phyloP scores from a whole-genome alignment of 2,113 vertebrate genomes.

The Lasiurus cinereus region DNA sequence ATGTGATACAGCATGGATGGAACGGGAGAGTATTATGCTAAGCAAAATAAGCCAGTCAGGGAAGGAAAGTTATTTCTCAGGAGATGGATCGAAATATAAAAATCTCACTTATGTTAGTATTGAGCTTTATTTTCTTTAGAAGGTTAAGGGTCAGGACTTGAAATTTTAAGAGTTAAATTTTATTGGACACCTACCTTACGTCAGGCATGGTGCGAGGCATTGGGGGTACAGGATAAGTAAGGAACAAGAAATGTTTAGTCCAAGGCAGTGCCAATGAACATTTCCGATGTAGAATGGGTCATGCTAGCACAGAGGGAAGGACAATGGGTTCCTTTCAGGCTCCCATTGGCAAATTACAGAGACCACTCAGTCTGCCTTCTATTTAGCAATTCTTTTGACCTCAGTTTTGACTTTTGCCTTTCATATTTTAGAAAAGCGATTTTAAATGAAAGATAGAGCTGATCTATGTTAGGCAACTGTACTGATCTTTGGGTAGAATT shows the following conservation, averaged over 20 bases:
- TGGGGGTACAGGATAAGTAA: not conserved
- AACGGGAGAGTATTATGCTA: too few species aligned
- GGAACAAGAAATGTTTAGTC: not conserved
- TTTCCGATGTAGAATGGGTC: not conserved
- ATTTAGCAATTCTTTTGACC: not conserved
- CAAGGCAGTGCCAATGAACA: not conserved
- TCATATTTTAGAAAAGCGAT: not conserved
- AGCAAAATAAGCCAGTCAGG: too few species aligned
- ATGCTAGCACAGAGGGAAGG: not conserved
- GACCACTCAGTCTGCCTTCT: not conserved
- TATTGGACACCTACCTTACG: not conserved
- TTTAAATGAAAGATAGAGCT: slow-evolving; percentile 5
- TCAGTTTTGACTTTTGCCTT: slow-evolving; percentile 8
- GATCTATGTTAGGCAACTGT: not conserved
- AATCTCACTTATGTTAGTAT: not conserved
- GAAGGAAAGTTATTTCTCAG: slow-evolving; percentile 5
- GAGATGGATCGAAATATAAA: not conserved
- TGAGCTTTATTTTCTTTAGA: not conserved
- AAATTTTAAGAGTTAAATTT: not conserved
- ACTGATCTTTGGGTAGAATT: not conserved
- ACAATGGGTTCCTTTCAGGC: not conserved
- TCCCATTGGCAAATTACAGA: not conserved
- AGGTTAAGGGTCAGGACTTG: not conserved
- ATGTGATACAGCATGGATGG: too few species aligned
- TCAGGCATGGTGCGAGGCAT: not conserved